Percentiles rank a stretch among this genome's conserved stretches.
Conservation (phyloP, 2,113 vertebrate genomes). For the Suncus etruscus region DNA sequence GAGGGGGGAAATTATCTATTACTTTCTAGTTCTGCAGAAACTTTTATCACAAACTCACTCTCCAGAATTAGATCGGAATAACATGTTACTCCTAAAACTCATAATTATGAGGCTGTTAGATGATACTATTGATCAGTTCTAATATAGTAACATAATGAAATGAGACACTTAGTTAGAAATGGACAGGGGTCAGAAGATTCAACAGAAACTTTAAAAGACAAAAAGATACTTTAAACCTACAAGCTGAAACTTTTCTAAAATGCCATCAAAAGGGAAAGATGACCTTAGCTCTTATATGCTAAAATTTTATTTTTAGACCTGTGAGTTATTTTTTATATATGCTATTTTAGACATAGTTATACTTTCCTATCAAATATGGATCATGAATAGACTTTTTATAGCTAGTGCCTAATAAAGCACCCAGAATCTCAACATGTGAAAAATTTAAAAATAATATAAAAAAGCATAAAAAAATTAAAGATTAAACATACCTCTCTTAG, state of each 20-base stretch:
- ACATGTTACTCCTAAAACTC: neutral
- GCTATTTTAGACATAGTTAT: neutral
- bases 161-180: neutral
- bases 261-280: neutral
- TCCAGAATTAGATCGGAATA: neutral
- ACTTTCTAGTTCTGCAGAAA: neutral
- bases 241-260: constrained; percentile 10
- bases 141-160: constrained; percentile 32
- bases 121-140: neutral
- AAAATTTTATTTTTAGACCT: constrained; percentile 17
- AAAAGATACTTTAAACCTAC: neutral
- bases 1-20: neutral
- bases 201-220: neutral
- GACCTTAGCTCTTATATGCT: neutral
- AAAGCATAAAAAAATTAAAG: too few species aligned
- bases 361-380: neutral
- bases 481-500: neutral
- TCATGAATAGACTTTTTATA: neutral
- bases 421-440: too few species aligned
- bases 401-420: neutral
- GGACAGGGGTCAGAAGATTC: neutral
- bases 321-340: neutral
- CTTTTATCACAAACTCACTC: constrained; percentile 17
- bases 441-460: too few species aligned
- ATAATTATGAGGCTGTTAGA: neutral